These are phyloP conservation scores for Scomberomorus guttatus DNA, from an alignment of 2,797 vertebrate genomes.

Conservation along the genomic window DNA sequence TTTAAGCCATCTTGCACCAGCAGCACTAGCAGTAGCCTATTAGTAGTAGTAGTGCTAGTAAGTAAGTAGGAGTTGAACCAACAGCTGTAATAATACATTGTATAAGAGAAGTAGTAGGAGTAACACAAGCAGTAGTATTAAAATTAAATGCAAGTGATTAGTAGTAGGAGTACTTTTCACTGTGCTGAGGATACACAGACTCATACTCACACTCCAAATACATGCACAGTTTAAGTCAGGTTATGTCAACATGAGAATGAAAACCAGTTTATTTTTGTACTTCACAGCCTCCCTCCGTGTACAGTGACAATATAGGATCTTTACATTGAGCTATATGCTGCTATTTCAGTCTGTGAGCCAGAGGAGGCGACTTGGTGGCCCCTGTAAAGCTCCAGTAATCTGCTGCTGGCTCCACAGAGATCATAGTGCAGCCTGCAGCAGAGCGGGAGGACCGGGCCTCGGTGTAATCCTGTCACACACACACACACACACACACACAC, in stretches of 20 bases:
- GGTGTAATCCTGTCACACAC: slow-evolving; percentile 29
- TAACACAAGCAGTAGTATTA: no score
- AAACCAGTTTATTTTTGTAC: slow-evolving; percentile 19
- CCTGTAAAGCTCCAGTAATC: slow-evolving; percentile 67
- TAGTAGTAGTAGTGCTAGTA: no score
- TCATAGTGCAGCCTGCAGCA: neutral
- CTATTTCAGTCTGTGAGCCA: slow-evolving; percentile 53
- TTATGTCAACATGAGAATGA: slow-evolving; percentile 1
- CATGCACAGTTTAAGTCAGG: neutral
- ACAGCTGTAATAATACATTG: no score
- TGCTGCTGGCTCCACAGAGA: slow-evolving; percentile 47
- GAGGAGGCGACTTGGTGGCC: slow-evolving; percentile 47
- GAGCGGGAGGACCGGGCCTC: neutral
- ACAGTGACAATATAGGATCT: slow-evolving; percentile 24
- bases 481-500: no score
- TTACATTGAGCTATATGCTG: slow-evolving; percentile 26
- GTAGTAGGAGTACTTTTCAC: neutral
- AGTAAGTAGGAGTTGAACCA: no score
- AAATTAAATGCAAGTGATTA: neutral
- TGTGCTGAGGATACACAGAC: neutral
- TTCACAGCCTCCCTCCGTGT: neutral
- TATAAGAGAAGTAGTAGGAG: no score
- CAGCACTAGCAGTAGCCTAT: no score
- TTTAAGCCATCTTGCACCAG: no score
- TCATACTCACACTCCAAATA: neutral